Evolutionary conservation across 2,888 invertebrate species (phyloP).

Genomic region (Endomychus coccineus): DNA sequence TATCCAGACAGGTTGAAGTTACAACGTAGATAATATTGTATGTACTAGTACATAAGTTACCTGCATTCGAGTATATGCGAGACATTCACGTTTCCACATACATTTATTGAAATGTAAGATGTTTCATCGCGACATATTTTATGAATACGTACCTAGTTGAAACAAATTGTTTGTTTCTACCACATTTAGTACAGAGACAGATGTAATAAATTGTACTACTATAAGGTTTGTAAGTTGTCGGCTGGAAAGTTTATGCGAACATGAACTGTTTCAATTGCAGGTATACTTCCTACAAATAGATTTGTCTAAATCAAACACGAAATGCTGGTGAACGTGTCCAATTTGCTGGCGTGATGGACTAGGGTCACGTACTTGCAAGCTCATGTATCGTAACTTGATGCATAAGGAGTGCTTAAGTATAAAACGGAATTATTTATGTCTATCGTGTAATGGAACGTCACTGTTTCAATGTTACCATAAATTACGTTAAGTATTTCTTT

Average conservation of each 20-base stretch:
- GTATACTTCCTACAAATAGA: constrained; percentile 20
- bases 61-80: too few species aligned
- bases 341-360: constrained; percentile 25
- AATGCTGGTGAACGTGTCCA: constrained; percentile 25
- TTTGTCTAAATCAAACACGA: constrained; percentile 28
- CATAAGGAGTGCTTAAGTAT: constrained; percentile 10
- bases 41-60: too few species aligned
- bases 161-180: too few species aligned
- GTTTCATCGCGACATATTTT: too few species aligned
- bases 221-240: not conserved
- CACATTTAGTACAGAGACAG: too few species aligned
- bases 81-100: too few species aligned
- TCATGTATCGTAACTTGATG: constrained; percentile 16
- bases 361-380: constrained; percentile 24
- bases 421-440: constrained; percentile 17
- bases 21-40: too few species aligned
- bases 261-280: constrained; percentile 1
- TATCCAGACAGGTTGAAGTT: too few species aligned
- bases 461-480: too few species aligned
- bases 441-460: constrained; percentile 18
- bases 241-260: not conserved
- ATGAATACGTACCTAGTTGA: too few species aligned
- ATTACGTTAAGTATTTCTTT: too few species aligned
- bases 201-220: not conserved
- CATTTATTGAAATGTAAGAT: too few species aligned